These are phyloP conservation scores for Drosophila mauritiana DNA, from an alignment of 1,140 invertebrate species.

Conservation along the genomic window DNA sequence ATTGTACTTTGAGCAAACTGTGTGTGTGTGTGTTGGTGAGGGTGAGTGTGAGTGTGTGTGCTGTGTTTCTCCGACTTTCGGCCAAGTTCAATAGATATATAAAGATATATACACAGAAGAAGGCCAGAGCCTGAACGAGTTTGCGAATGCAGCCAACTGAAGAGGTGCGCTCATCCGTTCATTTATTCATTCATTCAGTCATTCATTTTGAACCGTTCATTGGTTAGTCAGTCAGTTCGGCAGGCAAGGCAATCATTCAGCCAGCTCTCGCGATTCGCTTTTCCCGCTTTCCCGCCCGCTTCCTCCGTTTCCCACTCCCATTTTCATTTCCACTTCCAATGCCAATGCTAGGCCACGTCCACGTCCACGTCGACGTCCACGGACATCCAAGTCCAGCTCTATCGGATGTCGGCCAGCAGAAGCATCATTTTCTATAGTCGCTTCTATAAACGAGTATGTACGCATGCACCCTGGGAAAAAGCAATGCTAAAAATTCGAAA, in stretches of 20 bases:
- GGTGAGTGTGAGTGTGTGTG: not conserved
- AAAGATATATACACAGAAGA: not conserved
- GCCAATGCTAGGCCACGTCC: constrained; percentile 47
- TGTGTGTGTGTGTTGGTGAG: not conserved
- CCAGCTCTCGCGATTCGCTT: constrained; percentile 38
- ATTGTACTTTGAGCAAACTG: constrained; percentile 49
- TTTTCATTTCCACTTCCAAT: constrained; percentile 43
- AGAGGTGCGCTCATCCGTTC: constrained; percentile 79
- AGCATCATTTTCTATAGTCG: constrained; percentile 65
- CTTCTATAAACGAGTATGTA: constrained; percentile 24
- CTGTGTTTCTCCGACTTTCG: constrained; percentile 1
- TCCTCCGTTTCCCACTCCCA: not conserved
- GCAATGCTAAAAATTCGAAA: not conserved
- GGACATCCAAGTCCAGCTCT: constrained; percentile 24
- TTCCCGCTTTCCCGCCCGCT: not conserved
- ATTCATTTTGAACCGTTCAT: constrained; percentile 78
- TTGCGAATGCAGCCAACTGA: constrained; percentile 81
- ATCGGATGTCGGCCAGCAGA: constrained; percentile 36
- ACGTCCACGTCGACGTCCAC: constrained; percentile 24
- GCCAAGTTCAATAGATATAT: constrained; percentile 74
- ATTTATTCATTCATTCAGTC: constrained; percentile 83
- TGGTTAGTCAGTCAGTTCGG: constrained; percentile 80
- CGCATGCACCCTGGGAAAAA: constrained; percentile 36
- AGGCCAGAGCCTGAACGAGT: constrained; percentile 51
- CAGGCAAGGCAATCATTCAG: constrained; percentile 77